Base-by-base conservation (phyloP, 2,888 invertebrate species). In the Pachydiplax longipennis region DNA sequence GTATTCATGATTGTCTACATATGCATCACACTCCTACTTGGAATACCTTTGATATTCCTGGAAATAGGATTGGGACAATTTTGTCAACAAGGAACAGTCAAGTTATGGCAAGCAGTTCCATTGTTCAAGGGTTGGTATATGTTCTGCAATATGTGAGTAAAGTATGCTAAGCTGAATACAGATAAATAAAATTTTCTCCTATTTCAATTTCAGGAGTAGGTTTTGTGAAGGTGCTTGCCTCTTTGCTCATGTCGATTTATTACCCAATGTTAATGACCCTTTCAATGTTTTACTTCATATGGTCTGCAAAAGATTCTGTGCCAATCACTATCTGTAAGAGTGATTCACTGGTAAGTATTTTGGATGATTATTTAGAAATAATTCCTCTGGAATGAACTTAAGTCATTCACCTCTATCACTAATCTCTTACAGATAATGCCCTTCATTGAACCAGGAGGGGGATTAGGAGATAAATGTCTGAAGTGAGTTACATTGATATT, bases 51-150 rank as follows among this genome's bases (percentile, higher is more conserved):
- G n/a, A 94, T 95, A 0, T 94, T 96, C 92, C 94, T 96, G 90
- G 96, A 96, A 93, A 94, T 96, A 35, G 95, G 96, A 0, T 93
- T 96, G 0, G 96, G 96, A 10, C 96, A 96, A 93, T 94, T 96
- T 91, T 95, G 96, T 91, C 96, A 96, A 93, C 96, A 96, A 92
- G 96, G 96, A 48, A 95, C 95, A 35, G 95, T 95, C 8, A 96
- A 96, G 87, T 94, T 96, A 35, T 96, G 96, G 96, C 94, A 95
- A 92, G 96, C 96, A 0, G 96, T 96, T 73, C 96, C 96, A 0
- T 95, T 96, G 92, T 95, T 96, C 92, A 95, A 94, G 95, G 96
- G 96, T 96, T 92, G 93, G 92, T 92, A 53, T 15, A 53, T 1
- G 18, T 18, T 35, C n/a, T 15, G 12, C 4, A 13, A 18, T 10